Evolutionary conservation across 1,140 invertebrate genomes (phyloP), one percentile per base, ranked within the genome.

Genomic region (Papilio xuthus): DNA sequence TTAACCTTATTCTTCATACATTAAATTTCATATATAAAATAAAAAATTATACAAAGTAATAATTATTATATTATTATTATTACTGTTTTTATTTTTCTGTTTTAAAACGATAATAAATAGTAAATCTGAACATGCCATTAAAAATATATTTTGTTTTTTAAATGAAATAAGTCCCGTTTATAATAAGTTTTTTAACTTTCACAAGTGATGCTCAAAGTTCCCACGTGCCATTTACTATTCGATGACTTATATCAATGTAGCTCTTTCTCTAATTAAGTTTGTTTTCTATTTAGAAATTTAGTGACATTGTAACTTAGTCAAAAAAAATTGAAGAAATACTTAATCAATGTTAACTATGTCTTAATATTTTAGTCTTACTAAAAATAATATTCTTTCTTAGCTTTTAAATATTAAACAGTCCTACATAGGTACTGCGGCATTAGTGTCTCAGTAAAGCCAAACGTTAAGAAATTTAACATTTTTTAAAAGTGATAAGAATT

Each of bases 241-340:
- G n/a, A 72, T 44, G 70, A 72, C 70, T n/a, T 44, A 72, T 72
- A 41, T 72, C 37, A 72, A 72, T 42, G 15, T 72, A 44, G 70
- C n/a, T 72, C 7, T 44, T 42, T 72, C n/a, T 72, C 6, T 53
- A 20, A 37, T 1, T 50, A 4, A 18, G 0, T 50, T 18, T 18
- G 8, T n/a, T 20, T 6, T 6, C 8, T 53, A 2, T 53, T 53
- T 18, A 50, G 18, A n/a, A 6, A n/a, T 50, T 6, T 0, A 53
- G 50, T 53, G 15, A 8, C 18, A 53, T n/a, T 9, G 18, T n/a
- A 53, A 53, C 18, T 53, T 53, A 32, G 32, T 32, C 32, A 32
- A 32, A 32, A 32, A 32, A 32, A 3, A 32, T 32, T 20, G 6
- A 18, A 47, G 6, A 47, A 18, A 18, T 18, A 4, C 7, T 4